phyloP scores from a whole-genome alignment of 2,888 invertebrate species.

The Nemapogon koenigi region DNA sequence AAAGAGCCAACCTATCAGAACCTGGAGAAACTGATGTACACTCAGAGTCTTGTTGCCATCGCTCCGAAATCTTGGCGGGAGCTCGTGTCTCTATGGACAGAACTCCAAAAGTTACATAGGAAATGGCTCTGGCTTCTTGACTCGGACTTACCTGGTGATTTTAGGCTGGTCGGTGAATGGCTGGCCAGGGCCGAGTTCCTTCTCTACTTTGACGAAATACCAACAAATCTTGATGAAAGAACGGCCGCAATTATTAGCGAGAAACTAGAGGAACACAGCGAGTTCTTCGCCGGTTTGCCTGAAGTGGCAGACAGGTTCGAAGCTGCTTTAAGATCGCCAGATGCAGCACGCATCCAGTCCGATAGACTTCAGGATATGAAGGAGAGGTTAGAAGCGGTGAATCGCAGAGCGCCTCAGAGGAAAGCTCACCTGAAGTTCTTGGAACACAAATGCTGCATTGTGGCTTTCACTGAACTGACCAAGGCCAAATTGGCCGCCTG shows the following conservation, averaged over 20 bases:
- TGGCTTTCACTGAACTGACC: constrained; percentile 89
- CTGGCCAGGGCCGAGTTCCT: constrained; percentile 85
- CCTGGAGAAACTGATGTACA: constrained; percentile 79
- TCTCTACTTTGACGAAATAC: constrained; percentile 82
- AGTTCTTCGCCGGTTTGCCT: constrained; percentile 86
- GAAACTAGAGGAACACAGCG: constrained; percentile 88
- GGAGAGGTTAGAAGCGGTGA: constrained; percentile 76
- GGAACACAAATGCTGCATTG: constrained; percentile 92
- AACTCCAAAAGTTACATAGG: constrained; percentile 77
- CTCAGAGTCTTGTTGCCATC: constrained; percentile 81
- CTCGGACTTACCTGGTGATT: constrained; percentile 82
- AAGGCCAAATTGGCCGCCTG: constrained; percentile 89
- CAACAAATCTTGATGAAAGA: constrained; percentile 85
- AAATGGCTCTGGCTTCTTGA: constrained; percentile 92
- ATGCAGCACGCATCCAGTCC: constrained; percentile 74
- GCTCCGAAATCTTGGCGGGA: constrained; percentile 87
- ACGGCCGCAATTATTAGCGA: constrained; percentile 87
- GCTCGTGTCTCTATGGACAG: constrained; percentile 81
- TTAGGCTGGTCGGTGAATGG: constrained; percentile 89
- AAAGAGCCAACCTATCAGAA: constrained; percentile 77
- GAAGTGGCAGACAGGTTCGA: constrained; percentile 80
- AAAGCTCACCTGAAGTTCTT: constrained; percentile 87
- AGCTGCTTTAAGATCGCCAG: constrained; percentile 71
- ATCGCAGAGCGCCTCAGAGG: constrained; percentile 79
- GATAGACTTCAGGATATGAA: constrained; percentile 86